phyloP scores from a whole-genome alignment of 2,113 vertebrate genomes.

The Bos indicus region DNA sequence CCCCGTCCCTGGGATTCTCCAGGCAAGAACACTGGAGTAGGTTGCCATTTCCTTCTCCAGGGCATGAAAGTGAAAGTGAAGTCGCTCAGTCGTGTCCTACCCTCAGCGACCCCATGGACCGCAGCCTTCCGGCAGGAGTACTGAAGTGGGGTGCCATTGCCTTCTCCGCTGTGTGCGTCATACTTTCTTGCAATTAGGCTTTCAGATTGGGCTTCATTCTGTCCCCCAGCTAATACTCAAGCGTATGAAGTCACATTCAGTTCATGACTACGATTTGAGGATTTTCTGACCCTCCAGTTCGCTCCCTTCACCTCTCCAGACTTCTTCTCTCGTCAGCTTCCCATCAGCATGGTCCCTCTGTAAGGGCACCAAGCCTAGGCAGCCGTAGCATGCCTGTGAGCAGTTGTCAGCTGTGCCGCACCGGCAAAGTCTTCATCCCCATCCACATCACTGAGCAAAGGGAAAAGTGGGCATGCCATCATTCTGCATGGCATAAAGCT shows the following conservation, averaged over 20 bases:
- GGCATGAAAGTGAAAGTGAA: neutral
- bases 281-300: neutral
- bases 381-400: accelerated
- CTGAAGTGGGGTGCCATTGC: too few species aligned
- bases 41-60: neutral
- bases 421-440: neutral
- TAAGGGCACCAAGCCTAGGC: neutral
- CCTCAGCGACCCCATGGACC: neutral
- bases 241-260: neutral
- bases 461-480: neutral
- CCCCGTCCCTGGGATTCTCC: neutral
- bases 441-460: neutral
- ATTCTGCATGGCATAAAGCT: neutral
- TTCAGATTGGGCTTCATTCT: neutral
- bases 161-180: accelerated
- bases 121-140: neutral
- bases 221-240: neutral
- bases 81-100: neutral
- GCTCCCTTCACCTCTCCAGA: neutral
- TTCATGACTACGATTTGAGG: neutral
- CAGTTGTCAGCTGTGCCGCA: neutral
- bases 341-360: neutral
- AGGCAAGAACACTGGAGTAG: neutral
- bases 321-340: neutral
- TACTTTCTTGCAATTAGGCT: neutral